Conservation (phyloP, 2,113 vertebrate species). For the Brachyistius frenatus region DNA sequence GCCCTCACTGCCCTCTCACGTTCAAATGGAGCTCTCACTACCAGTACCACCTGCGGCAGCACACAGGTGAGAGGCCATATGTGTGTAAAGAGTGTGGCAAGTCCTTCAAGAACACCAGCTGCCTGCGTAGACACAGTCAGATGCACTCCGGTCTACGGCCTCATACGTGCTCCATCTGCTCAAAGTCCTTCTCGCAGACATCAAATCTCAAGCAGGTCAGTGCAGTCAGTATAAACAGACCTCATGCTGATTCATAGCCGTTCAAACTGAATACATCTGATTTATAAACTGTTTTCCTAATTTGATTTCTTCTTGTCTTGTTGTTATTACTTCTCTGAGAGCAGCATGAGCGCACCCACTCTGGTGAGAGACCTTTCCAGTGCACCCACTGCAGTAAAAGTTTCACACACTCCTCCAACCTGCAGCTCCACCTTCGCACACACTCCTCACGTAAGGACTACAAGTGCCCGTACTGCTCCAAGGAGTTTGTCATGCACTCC, state of each 20-base stretch:
- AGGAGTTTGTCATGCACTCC: constrained; percentile 92
- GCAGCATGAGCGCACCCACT: constrained; percentile 93
- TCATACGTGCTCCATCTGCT: constrained; percentile 88
- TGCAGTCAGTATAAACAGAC: background rate
- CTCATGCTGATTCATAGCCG: background rate
- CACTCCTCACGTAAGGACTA: constrained; percentile 90
- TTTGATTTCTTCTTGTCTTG: background rate
- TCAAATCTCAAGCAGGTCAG: constrained; percentile 90
- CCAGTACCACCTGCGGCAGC: constrained; percentile 93
- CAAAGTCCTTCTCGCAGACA: constrained; percentile 92
- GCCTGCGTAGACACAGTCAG: constrained; percentile 91
- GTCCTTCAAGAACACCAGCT: constrained; percentile 94
- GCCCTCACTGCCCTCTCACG: constrained; percentile 90
- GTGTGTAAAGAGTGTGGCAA: constrained; percentile 92
- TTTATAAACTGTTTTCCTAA: background rate
- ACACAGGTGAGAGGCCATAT: constrained; percentile 92
- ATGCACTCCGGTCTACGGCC: constrained; percentile 93
- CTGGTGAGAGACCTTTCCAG: constrained; percentile 89
- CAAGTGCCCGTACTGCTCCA: constrained; percentile 88
- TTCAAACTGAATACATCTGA: background rate
- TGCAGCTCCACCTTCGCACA: constrained; percentile 91
- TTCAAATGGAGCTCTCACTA: constrained; percentile 97
- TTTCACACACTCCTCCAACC: constrained; percentile 93
- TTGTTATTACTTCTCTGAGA: constrained; percentile 6
- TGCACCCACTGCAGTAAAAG: constrained; percentile 88